phyloP scores from a whole-genome alignment of 2,888 invertebrate species.

The Junonia oenone region DNA sequence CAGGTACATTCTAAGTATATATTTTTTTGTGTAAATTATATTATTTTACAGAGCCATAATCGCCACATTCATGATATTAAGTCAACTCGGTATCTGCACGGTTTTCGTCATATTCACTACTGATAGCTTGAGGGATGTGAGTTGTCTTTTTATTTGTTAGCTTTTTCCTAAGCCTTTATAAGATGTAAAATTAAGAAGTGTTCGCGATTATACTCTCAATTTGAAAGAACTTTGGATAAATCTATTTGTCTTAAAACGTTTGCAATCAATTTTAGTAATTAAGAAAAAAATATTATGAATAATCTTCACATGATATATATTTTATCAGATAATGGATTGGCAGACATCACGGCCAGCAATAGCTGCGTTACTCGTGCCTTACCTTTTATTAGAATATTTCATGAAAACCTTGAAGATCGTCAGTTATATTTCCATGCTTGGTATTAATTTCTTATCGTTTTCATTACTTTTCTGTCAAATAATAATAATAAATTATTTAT shows the following conservation, averaged over 20 bases:
- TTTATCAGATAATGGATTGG: conserved; percentile 52
- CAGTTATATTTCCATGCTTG: conserved; percentile 49
- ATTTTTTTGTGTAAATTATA: too few species aligned
- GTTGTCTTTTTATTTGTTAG: conserved; percentile 28
- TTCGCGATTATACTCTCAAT: neutral
- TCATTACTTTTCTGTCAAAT: neutral
- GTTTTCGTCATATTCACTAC: conserved; percentile 52
- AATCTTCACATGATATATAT: too few species aligned
- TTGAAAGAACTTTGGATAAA: too few species aligned
- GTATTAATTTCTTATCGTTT: conserved; percentile 31
- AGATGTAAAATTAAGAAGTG: neutral
- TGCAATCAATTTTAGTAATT: too few species aligned
- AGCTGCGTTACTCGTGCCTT: conserved; percentile 42
- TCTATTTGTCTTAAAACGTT: too few species aligned
- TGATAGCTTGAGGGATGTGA: conserved; percentile 56
- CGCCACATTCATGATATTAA: conserved; percentile 50
- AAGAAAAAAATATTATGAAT: too few species aligned
- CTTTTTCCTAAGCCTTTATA: neutral
- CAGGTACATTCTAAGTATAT: too few species aligned
- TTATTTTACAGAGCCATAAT: conserved; percentile 43
- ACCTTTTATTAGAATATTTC: conserved; percentile 41
- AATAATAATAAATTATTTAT: too few species aligned
- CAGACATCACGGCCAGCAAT: conserved; percentile 35
- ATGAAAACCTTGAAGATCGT: conserved; percentile 50
- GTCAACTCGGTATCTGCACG: conserved; percentile 54